Conservation (phyloP, 2,113 vertebrate species). For the Zosterops borbonicus region DNA sequence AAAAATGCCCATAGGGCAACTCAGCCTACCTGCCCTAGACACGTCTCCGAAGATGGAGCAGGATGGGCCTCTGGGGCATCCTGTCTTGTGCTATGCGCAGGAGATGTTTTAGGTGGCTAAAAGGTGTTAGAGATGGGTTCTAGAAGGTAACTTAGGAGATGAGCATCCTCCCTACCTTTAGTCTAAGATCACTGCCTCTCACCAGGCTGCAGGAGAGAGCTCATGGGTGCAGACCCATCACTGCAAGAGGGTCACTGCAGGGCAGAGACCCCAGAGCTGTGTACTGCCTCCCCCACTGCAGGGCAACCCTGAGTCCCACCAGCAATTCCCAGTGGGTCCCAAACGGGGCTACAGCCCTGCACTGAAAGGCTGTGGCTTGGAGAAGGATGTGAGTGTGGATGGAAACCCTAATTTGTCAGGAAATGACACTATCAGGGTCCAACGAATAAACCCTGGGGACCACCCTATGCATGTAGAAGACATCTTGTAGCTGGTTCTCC, state of each 20-base stretch:
- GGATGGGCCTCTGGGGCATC: background rate
- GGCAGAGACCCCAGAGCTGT: background rate
- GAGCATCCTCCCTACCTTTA: background rate
- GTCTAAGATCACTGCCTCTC: background rate
- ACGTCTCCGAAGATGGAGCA: background rate
- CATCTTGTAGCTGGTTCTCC: accelerated
- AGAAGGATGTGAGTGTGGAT: background rate
- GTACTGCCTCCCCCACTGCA: background rate
- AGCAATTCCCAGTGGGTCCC: accelerated
- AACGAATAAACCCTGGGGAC: background rate
- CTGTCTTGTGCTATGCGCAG: background rate
- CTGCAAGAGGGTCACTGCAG: background rate
- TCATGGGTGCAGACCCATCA: accelerated
- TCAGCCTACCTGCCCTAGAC: background rate
- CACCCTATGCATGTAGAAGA: accelerated
- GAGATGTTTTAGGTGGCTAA: background rate
- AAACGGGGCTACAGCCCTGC: background rate
- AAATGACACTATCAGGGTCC: background rate
- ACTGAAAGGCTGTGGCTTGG: background rate
- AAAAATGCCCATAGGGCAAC: background rate
- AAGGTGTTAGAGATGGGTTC: background rate
- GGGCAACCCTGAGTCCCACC: background rate
- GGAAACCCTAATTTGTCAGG: background rate
- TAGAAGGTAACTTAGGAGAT: background rate
- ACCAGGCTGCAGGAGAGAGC: background rate